These are phyloP conservation scores for Myrmecophaga tridactyla DNA, from an alignment of 2,113 vertebrate species.

Conservation along the genomic window DNA sequence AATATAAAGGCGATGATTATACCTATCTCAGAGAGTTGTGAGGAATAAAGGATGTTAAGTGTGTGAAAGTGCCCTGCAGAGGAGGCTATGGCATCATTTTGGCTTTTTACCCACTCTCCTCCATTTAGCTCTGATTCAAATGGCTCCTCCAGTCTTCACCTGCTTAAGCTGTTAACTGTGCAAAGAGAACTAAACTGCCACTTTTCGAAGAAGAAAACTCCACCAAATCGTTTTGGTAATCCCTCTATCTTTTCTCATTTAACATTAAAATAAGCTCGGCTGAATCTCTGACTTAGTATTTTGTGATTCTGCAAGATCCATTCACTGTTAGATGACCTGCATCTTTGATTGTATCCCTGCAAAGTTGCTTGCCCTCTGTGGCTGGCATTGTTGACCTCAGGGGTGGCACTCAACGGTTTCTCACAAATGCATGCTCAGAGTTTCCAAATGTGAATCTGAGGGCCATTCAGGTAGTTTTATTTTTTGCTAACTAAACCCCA, in stretches of 20 bases:
- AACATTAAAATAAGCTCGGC: not conserved
- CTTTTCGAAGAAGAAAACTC: not conserved
- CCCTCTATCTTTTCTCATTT: not conserved
- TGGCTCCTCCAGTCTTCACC: not conserved
- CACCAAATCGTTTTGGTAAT: not conserved
- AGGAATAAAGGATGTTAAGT: not conserved
- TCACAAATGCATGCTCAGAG: not conserved
- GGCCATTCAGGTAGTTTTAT: not conserved
- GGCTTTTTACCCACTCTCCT: not conserved
- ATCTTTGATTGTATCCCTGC: not conserved
- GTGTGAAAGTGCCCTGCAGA: not conserved
- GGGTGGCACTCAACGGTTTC: not conserved
- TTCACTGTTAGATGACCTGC: not conserved
- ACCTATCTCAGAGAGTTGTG: not conserved
- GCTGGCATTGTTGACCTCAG: not conserved
- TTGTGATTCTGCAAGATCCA: too few species aligned
- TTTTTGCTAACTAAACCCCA: not conserved
- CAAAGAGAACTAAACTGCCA: not conserved
- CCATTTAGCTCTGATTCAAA: not conserved
- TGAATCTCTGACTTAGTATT: not conserved
- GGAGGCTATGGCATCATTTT: not conserved
- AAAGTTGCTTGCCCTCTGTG: not conserved
- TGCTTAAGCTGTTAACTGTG: not conserved
- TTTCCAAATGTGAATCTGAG: not conserved
- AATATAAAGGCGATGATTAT: not conserved